Evolutionary conservation across 1,140 invertebrate genomes (phyloP).

Genomic region (Saxidomus purpurata): DNA sequence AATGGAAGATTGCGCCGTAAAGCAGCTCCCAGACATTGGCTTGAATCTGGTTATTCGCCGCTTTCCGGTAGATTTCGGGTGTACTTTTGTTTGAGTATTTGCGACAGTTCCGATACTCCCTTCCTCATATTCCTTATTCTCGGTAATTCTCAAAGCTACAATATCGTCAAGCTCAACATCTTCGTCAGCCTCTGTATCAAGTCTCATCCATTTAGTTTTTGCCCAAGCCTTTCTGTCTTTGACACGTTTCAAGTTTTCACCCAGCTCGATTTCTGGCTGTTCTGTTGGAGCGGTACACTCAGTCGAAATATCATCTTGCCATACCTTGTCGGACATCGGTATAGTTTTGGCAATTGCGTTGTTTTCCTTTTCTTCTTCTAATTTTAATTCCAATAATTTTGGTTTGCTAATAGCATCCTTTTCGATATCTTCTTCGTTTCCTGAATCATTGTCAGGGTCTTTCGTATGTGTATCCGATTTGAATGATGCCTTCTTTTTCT

Average conservation of each 20-base stretch:
- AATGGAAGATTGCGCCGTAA: neutral
- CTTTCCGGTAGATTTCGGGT: neutral
- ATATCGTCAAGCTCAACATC: neutral
- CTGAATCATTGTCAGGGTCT: conserved; percentile 5
- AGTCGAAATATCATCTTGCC: neutral
- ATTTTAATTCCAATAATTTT: neutral
- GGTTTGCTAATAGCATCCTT: neutral
- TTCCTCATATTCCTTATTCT: neutral
- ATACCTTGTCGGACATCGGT: neutral
- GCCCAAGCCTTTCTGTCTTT: conserved; percentile 19
- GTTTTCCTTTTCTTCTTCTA: neutral
- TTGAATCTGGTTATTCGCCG: neutral
- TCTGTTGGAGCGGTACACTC: neutral
- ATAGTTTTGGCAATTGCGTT: neutral
- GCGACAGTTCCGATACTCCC: neutral
- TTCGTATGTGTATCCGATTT: neutral
- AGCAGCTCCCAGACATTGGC: neutral
- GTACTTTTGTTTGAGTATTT: neutral
- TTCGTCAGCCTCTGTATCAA: conserved; percentile 20
- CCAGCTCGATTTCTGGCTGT: neutral
- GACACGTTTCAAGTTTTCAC: neutral
- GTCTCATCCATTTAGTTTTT: conserved; percentile 50
- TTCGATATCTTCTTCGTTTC: conserved; percentile 49
- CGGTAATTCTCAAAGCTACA: neutral
- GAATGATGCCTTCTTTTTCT: neutral